Evolutionary conservation across 2,113 vertebrate species (phyloP).

Genomic region (Naja naja): DNA sequence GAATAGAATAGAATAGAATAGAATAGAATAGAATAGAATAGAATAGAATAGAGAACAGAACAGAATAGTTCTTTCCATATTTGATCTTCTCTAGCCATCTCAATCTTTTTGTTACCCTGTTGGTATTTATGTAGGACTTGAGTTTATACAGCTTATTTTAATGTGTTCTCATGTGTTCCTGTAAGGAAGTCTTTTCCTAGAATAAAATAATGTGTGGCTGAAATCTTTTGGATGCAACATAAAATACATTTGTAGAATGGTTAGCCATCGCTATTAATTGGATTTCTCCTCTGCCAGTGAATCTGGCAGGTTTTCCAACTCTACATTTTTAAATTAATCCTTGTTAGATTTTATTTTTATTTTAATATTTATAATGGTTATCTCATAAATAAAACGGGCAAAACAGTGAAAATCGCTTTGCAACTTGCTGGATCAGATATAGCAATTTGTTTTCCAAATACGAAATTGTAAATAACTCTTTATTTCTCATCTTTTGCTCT

Average conservation of each 20-base stretch:
- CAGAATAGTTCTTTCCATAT: neutral
- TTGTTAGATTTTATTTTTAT: neutral
- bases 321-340: neutral
- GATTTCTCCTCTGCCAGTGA: neutral
- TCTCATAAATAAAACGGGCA: slow-evolving; percentile 13
- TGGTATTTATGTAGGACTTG: neutral
- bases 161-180: neutral
- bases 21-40: neutral
- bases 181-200: neutral
- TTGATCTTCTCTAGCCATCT: neutral
- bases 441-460: slow-evolving; percentile 31
- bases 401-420: slow-evolving; percentile 3
- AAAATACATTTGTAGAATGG: neutral
- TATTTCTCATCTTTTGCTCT: neutral
- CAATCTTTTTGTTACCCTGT: neutral
- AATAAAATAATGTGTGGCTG: neutral
- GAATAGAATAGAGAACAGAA: neutral
- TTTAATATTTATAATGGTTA: slow-evolving; percentile 9
- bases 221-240: neutral
- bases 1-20: too few relatives aligned
- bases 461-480: slow-evolving; percentile 39
- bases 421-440: slow-evolving; percentile 15
- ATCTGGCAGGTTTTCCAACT: slow-evolving; percentile 18
- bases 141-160: neutral
- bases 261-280: neutral